Base-by-base conservation (phyloP, 2,888 invertebrate genomes). In the Carcina quercana region DNA sequence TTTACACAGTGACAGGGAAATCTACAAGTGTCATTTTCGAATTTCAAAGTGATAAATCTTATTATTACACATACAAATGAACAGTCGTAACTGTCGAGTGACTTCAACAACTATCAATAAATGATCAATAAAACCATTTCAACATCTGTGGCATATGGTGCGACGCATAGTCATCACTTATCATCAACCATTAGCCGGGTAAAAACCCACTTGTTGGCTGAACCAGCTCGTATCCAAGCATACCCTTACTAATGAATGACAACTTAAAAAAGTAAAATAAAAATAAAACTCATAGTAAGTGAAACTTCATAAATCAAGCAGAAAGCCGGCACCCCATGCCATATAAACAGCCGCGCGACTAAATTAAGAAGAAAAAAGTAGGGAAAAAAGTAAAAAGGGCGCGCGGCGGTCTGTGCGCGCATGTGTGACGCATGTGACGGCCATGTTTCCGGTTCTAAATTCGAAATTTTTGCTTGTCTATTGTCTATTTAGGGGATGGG, bases 391-490 rank as follows among this genome's bases (percentile, higher is more conserved):
- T 34, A 40, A 76, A 79, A 79, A 76, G 66, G 74, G 73, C 66
- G 58, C 53, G 41, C 10, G 24, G 53, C 44, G 54, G 54, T 48
- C 51, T 63, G 71, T 64, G 67, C 61, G 68, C 72, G 71, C 82
- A 80, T 78, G 75, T 82, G 80, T 56, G 38, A 59, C 47, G 54
- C 82, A 80, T 74, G 69, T 82, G 80, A 70, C 62, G 43, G 32
- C 38, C 43, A 44, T 50, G 65, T 75, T 82, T 82, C 82, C 82
- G 80, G 75, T 73, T 61, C 55, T 53, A 53, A 56, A 59, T 59
- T 56, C 51, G 53, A 59, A 63, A 71, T 72, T 76, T 76, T 73
- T 52, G 53, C 55, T 62, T 55, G n/a, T 50, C 53, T 45, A 64
- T 71, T 69, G 69, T 70, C 57, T 61, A 28, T 42, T 30, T n/a